Percentiles rank a stretch among this genome's conserved stretches.
These are phyloP conservation scores for Halichoerus grypus DNA, from an alignment of 2,113 vertebrate species.

Conservation along the genomic window DNA sequence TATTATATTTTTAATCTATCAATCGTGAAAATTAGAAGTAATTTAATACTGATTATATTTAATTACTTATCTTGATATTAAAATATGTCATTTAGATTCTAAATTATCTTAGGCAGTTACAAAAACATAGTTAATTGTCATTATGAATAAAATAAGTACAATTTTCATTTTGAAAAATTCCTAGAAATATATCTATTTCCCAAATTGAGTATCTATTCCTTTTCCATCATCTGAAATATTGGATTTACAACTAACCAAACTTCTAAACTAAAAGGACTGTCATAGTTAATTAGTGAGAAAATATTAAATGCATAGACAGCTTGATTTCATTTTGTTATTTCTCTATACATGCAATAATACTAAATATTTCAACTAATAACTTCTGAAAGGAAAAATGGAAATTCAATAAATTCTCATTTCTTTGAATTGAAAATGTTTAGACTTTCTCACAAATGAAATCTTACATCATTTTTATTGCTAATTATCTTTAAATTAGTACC, in stretches of 20 bases:
- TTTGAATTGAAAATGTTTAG: not conserved
- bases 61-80: conserved; percentile 26
- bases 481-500: conserved; percentile 68
- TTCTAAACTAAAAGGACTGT: not conserved
- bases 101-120: conserved; percentile 19
- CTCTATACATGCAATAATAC: not conserved
- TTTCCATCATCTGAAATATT: not conserved
- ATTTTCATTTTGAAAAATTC: conserved; percentile 11
- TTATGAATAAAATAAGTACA: not conserved
- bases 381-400: not conserved
- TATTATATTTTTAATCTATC: conserved; percentile 7
- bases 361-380: conserved; percentile 31
- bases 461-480: conserved; percentile 55
- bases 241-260: not conserved
- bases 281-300: not conserved
- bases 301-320: not conserved
- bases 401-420: conserved; percentile 53
- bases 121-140: conserved; percentile 32
- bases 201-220: not conserved
- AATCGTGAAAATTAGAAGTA: conserved; percentile 25
- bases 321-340: conserved; percentile 50
- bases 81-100: conserved; percentile 34
- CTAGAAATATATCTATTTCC: not conserved
- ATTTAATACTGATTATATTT: conserved; percentile 48
- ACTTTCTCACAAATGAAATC: conserved; percentile 12